Evolutionary conservation across 2,888 invertebrate species (phyloP), one percentile per base, ranked within the genome.

Genomic region (Bimastos eiseni): DNA sequence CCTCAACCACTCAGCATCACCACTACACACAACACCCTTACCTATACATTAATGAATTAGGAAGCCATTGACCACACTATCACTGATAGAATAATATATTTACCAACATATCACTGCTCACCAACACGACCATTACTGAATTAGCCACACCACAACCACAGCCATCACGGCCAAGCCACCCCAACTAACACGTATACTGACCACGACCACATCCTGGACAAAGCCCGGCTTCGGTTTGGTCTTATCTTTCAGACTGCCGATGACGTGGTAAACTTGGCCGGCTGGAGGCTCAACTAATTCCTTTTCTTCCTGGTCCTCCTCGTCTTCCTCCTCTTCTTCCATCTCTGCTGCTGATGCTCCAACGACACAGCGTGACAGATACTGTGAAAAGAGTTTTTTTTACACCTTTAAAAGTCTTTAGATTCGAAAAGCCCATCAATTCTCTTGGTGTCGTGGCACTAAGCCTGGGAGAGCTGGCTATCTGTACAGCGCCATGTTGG

Each of bases 281-380:
- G 86, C 36, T 36, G 86, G 37, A 86, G 86, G 86, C 36, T 86
- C 92, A 38, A 93, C 90, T 30, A 93, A 93, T 33, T 93, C 93
- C 90, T 93, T 93, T 90, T 92, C 93, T 41, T 93, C 93, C 1
- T 94, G 94, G 88, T 92, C 93, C 55, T 91, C 91, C 49, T 93
- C 93, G 92, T 95, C 94, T 91, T 95, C 95, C 88, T 95, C 95
- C 90, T 95, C 95, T 89, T 95, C 95, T 89, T 95, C 95, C 44
- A 93, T 93, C 90, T 94, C 94, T 86, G 94, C 94, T 34, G 94
- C 92, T 3, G 94, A 94, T 38, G 94, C 94, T 30, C 95, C 95
- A 91, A 95, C 94, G 41, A 95, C 94, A 93, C 95, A 94, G 24
- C 93, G 92, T 21, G 94, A 94, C 90, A 95, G 91, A 92, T 93